Base-by-base conservation (phyloP, 1,140 invertebrate genomes). In the Drosophila quadrilineata region DNA sequence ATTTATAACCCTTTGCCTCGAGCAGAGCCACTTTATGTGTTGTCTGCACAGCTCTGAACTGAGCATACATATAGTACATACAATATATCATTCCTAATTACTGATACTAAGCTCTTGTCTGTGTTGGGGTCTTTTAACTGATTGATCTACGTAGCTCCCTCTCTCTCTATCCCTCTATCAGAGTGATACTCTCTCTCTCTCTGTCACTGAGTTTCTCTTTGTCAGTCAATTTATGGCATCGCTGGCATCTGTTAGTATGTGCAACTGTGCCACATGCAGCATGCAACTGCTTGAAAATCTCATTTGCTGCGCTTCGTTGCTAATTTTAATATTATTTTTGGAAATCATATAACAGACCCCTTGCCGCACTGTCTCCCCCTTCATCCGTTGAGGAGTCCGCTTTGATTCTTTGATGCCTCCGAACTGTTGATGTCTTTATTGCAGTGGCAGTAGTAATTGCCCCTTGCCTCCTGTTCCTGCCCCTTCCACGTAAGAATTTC, bases 261-360 rank as follows among this genome's bases (percentile, higher is more conserved):
- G 31, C 31, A 38, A 33, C 46, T 33, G 56, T 49, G 56, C 41
- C 52, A 26, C 48, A 16, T 28, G 24, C 45, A 12, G 29, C 29
- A n/a, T n/a, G n/a, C n/a, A 33, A 69, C 49, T 57, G 52, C 22
- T 59, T 46, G 63, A 67, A 62, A 75, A 84, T 60, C 58, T 76
- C 79, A 85, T 85, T 85, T 85, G 71, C 71, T 75, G 63, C 80
- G 79, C 80, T 71, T 75, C 67, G 59, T 85, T 84, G 79, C 79
- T 84, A 71, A 84, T 85, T 85, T 84, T 85, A 71, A 84, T 85
- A 84, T 84, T 85, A 85, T 85, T 85, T 85, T 86, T 75, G 79
- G 80, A 85, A 68, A 79, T 72, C 71, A 79, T 65, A 85, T 79
- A 84, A 71, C 62, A 71, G 66, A 65, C 59, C 68, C 56, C 71